Evolutionary conservation across 2,888 invertebrate genomes (phyloP).

Genomic region (Cephus runcator): DNA sequence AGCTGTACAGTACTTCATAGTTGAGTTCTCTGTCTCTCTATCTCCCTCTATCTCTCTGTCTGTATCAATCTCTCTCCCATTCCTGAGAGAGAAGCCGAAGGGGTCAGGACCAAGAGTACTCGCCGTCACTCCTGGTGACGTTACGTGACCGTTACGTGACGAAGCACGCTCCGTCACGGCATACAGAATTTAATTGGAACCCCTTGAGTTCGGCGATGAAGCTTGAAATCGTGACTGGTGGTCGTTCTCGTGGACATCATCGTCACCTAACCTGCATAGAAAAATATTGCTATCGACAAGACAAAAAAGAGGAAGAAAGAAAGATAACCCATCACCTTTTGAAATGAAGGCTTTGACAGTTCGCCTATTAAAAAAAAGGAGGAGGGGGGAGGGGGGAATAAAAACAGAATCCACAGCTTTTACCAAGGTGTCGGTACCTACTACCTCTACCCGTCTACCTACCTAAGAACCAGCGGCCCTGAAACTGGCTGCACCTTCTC

Average conservation of each 20-base stretch:
- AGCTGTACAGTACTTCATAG: background rate
- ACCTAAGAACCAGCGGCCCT: slow-evolving; percentile 25
- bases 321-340: slow-evolving; percentile 16
- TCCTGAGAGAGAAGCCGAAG: background rate
- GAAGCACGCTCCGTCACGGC: background rate
- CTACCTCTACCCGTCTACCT: background rate
- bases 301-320: slow-evolving; percentile 15
- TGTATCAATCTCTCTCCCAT: background rate
- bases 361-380: background rate
- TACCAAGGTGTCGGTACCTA: background rate
- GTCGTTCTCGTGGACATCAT: background rate
- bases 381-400: background rate
- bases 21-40: background rate
- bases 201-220: background rate
- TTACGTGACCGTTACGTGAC: background rate
- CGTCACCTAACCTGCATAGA: background rate
- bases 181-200: background rate
- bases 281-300: background rate
- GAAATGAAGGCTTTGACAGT: background rate
- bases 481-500: slow-evolving; percentile 51
- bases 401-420: background rate
- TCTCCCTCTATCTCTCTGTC: background rate
- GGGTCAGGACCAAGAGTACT: background rate
- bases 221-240: background rate
- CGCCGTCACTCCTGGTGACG: background rate